Evolutionary conservation across 2,113 vertebrate species (phyloP).

Genomic region (Argyrosomus japonicus): DNA sequence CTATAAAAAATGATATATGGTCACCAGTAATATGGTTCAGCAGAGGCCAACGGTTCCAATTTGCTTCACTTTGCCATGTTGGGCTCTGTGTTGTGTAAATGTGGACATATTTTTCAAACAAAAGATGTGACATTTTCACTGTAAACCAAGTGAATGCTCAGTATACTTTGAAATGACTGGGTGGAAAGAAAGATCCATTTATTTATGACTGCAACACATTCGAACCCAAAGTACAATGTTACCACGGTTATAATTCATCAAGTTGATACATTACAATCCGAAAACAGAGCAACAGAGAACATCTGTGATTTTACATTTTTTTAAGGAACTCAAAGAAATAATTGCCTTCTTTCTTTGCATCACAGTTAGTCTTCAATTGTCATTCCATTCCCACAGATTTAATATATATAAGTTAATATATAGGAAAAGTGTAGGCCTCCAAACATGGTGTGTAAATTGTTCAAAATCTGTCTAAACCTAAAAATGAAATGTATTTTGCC

Average conservation of each 20-base stretch:
- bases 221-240: constrained; percentile 74
- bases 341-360: constrained; percentile 24
- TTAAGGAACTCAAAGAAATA: constrained; percentile 34
- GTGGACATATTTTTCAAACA: constrained; percentile 91
- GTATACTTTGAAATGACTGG: constrained; percentile 54
- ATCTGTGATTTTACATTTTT: constrained; percentile 37
- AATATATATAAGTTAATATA: neutral
- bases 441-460: neutral
- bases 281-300: constrained; percentile 28
- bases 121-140: constrained; percentile 83
- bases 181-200: constrained; percentile 80
- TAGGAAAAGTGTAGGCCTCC: neutral
- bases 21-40: constrained; percentile 91
- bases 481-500: neutral
- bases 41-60: constrained; percentile 94
- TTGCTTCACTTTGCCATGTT: constrained; percentile 94
- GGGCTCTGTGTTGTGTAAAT: constrained; percentile 94
- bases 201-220: constrained; percentile 80
- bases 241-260: constrained; percentile 59
- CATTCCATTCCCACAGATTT: constrained; percentile 6
- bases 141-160: constrained; percentile 30
- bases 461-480: no score
- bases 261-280: constrained; percentile 41
- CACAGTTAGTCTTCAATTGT: constrained; percentile 14
- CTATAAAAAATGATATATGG: constrained; percentile 95